Evolutionary conservation across 2,797 vertebrate species (phyloP).

Genomic region (Chelon auratus): DNA sequence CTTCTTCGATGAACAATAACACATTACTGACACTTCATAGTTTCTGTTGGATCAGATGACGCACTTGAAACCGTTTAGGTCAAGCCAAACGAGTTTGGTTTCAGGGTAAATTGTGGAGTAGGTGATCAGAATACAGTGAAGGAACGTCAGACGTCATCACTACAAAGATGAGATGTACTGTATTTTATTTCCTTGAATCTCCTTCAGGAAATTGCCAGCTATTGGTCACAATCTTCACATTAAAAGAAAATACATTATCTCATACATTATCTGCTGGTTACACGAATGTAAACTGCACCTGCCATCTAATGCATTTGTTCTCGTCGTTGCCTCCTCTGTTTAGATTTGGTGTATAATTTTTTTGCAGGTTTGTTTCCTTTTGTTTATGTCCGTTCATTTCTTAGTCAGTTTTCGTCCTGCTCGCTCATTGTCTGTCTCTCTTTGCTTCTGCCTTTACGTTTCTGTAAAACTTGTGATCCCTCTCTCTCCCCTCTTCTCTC

Average conservation of each 20-base stretch:
- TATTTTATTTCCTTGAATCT: too few species aligned
- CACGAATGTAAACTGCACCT: background rate
- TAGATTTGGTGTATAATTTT: background rate
- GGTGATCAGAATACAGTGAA: background rate
- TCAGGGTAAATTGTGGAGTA: too few species aligned
- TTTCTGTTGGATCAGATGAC: background rate
- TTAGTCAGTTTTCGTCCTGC: background rate
- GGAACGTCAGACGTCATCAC: background rate
- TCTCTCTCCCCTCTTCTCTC: background rate
- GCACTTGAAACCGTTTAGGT: background rate
- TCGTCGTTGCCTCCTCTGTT: background rate
- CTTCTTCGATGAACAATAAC: background rate
- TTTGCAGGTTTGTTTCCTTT: constrained; percentile 10
- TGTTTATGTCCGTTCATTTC: background rate
- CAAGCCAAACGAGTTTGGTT: background rate
- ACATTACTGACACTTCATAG: background rate
- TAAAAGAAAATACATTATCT: background rate
- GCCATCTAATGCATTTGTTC: constrained; percentile 7
- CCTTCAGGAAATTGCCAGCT: background rate
- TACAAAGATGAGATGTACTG: too few species aligned
- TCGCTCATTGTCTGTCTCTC: background rate
- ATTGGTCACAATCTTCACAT: background rate
- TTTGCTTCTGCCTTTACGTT: constrained; percentile 9
- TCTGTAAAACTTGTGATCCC: constrained; percentile 1
- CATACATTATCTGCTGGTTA: constrained; percentile 5